phyloP scores from a whole-genome alignment of 2,888 invertebrate species.

The Drosophila pseudotalamancana region DNA sequence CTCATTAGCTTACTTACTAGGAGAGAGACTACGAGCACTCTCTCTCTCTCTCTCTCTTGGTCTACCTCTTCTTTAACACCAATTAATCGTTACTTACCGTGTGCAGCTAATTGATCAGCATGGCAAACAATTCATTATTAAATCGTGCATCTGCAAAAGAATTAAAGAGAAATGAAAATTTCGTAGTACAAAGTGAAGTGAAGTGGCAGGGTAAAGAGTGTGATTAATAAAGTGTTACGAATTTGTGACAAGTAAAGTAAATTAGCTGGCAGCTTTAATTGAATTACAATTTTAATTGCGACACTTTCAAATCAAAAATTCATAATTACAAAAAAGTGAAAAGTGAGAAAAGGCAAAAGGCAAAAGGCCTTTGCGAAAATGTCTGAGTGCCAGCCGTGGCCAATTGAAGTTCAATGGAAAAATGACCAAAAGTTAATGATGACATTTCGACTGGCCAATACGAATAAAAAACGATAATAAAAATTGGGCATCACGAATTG shows the following conservation, averaged over 20 bases:
- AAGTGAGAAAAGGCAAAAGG: constrained; percentile 15
- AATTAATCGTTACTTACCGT: constrained; percentile 45
- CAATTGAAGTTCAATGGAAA: constrained; percentile 68
- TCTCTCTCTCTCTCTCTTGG: neutral
- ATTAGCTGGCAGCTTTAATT: constrained; percentile 24
- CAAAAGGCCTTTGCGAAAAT: constrained; percentile 29
- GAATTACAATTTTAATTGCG: constrained; percentile 68
- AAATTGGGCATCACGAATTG: too few relatives aligned
- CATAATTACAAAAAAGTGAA: constrained; percentile 14
- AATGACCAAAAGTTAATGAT: constrained; percentile 65
- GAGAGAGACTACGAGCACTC: neutral
- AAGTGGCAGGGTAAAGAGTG: neutral
- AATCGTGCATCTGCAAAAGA: constrained; percentile 22
- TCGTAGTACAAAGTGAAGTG: constrained; percentile 5
- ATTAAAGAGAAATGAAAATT: constrained; percentile 23
- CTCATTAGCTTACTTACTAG: too few relatives aligned
- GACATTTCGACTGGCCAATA: constrained; percentile 53
- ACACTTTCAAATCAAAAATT: constrained; percentile 55
- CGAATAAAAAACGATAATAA: constrained; percentile 19
- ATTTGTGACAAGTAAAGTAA: constrained; percentile 25
- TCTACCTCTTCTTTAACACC: neutral
- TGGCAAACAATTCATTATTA: constrained; percentile 28
- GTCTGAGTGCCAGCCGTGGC: constrained; percentile 41
- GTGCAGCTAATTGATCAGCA: constrained; percentile 35
- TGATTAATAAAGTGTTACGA: neutral